These are phyloP conservation scores for Clarias magur DNA, from an alignment of 2,113 vertebrate genomes.

Conservation along the genomic window DNA sequence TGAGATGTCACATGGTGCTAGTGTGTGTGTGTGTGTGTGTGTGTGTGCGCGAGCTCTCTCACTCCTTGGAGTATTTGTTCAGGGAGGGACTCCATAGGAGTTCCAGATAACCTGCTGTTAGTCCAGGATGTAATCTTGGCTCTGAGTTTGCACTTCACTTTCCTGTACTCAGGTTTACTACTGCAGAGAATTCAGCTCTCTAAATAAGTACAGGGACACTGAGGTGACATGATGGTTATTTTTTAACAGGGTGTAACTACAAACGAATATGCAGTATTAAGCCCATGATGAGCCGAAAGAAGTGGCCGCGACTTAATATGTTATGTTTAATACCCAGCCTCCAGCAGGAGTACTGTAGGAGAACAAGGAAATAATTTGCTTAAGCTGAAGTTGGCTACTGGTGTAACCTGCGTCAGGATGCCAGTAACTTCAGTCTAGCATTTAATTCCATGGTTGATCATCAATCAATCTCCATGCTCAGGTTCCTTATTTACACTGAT, in stretches of 20 bases:
- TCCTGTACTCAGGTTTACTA: background rate
- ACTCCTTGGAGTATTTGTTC: conserved; percentile 45
- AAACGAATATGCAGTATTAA: background rate
- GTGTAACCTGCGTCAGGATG: background rate
- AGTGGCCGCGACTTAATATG: background rate
- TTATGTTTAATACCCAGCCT: background rate
- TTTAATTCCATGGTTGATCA: background rate
- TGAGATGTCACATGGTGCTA: background rate
- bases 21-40: conserved; percentile 6
- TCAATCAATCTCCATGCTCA: background rate
- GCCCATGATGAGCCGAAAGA: background rate
- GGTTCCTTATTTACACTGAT: background rate
- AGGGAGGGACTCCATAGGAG: conserved; percentile 47
- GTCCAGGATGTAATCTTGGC: conserved; percentile 48
- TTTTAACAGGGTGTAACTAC: background rate
- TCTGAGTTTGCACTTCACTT: background rate
- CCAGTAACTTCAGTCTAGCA: background rate
- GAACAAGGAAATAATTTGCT: background rate
- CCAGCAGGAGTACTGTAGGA: background rate
- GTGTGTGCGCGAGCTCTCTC: background rate
- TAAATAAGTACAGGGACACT: background rate
- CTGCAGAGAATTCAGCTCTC: background rate
- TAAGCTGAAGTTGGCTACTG: background rate
- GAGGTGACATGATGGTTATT: background rate
- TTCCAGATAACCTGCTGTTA: conserved; percentile 21